Conservation (phyloP, 2,888 invertebrate species). For the Eupithecia insigniata region DNA sequence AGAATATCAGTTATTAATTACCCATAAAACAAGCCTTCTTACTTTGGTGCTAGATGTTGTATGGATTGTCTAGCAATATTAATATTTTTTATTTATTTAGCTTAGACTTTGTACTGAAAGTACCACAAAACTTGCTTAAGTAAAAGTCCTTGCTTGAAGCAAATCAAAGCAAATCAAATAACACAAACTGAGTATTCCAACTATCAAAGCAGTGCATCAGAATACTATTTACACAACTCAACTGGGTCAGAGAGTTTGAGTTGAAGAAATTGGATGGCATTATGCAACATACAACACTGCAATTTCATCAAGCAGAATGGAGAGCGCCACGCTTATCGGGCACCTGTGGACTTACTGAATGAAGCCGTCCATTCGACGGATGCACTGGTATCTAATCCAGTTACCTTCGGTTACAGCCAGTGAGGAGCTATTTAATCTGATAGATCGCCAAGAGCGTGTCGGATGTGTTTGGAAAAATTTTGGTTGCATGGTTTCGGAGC, state of each 20-base stretch:
- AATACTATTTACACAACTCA: conserved; percentile 25
- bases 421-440: conserved; percentile 10
- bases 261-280: conserved; percentile 50
- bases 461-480: not conserved
- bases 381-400: conserved; percentile 42
- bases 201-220: conserved; percentile 17
- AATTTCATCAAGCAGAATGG: conserved; percentile 70
- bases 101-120: not conserved
- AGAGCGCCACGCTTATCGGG: conserved; percentile 68
- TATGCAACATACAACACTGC: conserved; percentile 66
- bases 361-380: conserved; percentile 71
- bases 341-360: conserved; percentile 74
- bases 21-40: no score
- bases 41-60: no score
- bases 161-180: conserved; percentile 1
- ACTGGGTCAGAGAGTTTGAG: conserved; percentile 37
- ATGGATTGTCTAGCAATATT: no score
- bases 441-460: conserved; percentile 1
- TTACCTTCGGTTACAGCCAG: not conserved
- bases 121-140: not conserved
- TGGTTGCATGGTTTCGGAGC: no score
- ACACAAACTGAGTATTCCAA: conserved; percentile 1
- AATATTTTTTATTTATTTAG: not conserved
- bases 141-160: not conserved
- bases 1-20: no score